Conservation (phyloP, 2,888 invertebrate genomes). For the Microplitis manilae region DNA sequence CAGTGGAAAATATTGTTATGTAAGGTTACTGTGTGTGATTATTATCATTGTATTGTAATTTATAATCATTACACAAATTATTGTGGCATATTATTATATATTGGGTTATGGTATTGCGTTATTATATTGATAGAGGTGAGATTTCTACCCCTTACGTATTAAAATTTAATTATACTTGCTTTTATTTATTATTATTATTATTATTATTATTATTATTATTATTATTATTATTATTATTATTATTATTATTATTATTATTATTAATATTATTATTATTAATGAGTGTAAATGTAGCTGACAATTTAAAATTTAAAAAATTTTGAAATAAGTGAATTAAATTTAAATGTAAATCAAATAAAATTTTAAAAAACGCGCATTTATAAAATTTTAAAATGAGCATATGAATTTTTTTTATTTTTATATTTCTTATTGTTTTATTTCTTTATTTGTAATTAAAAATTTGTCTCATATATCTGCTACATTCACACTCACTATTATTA, state of each 20-base stretch:
- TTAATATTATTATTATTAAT: too few relatives aligned
- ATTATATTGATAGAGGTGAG: not conserved
- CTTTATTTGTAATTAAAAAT: too few relatives aligned
- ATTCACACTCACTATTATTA: too few relatives aligned
- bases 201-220: not conserved
- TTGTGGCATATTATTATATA: not conserved
- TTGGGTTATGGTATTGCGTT: not conserved
- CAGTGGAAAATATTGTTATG: constrained; percentile 30
- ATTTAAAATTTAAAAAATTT: too few relatives aligned
- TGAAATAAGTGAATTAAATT: too few relatives aligned
- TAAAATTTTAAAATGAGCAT: too few relatives aligned
- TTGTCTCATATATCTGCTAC: too few relatives aligned
- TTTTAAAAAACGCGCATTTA: too few relatives aligned
- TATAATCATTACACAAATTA: not conserved
- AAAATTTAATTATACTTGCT: not conserved
- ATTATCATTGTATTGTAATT: not conserved
- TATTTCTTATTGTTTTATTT: too few relatives aligned
- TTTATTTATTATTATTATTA: not conserved
- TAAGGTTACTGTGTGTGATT: constrained; percentile 14
- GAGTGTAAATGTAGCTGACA: too few relatives aligned
- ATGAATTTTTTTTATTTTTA: too few relatives aligned
- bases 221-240: not conserved
- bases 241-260: not conserved
- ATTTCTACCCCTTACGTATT: not conserved
- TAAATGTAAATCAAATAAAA: too few relatives aligned